Evolutionary conservation across 30 jellyfish, hydroid and myxozoan genomes (phyloP), one percentile per base, ranked within the genome.

Genomic region (Hydractinia echinata): DNA sequence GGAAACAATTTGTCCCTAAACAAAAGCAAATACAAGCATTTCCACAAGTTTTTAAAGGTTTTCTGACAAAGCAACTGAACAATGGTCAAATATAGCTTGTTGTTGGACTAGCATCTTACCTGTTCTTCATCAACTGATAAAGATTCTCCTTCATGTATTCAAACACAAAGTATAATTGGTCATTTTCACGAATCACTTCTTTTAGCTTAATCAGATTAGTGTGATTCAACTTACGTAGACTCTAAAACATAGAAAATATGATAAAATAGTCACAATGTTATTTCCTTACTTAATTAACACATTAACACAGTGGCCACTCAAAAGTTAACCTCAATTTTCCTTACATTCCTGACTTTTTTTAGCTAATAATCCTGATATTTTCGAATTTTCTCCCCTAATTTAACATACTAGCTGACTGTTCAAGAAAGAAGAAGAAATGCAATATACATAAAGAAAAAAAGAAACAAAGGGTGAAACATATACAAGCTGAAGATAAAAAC

Each of bases 111-210:
- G 55, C 56, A 48, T 10, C 90, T 66, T 76, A 81, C 98, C 98
- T 92, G 87, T 87, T 92, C 77, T 92, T 92, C 98, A 92, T 92
- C 73, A 92, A 78, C 83, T 92, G 98, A 81, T 92, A 92, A 53
- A 92, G 89, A 83, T 92, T 92, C 68, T 92, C 98, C 64, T 92
- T 92, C 98, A 92, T 87, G 69, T 86, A 92, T 79, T 92, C 98
- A 87, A 92, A 92, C 53, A 92, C 96, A 83, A 92, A 92, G 60
- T 52, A 87, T 4, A 92, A 85, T 53, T 92, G 96, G 66, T 92
- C 95, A 71, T 87, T 87, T 79, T 87, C 98, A 15, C 98, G 76
- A 48, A 92, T 89, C 11, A 92, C 96, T 81, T 92, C 96, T 67
- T 83, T 92, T 82, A 92, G 80, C 79, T 92, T 92, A 73, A 92